These are phyloP conservation scores for Pyrrhosoma nymphula DNA, from an alignment of 2,888 invertebrate genomes.

Conservation along the genomic window DNA sequence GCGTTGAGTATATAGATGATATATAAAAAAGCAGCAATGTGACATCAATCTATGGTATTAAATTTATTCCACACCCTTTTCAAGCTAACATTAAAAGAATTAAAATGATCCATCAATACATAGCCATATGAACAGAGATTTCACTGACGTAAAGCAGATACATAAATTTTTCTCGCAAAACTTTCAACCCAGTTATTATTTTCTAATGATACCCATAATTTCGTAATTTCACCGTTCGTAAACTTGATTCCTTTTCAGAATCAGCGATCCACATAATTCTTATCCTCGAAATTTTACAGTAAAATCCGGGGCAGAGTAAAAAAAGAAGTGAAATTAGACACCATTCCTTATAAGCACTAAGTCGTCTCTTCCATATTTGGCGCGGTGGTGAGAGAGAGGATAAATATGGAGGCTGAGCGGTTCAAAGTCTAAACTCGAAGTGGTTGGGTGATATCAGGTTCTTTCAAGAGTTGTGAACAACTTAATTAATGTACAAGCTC, in stretches of 20 bases:
- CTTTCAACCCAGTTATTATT: not conserved
- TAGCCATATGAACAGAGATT: too few species aligned
- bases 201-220: not conserved
- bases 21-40: too few species aligned
- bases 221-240: not conserved
- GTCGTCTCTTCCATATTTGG: not conserved
- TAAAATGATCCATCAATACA: too few species aligned
- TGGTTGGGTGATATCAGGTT: not conserved
- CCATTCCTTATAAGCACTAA: not conserved
- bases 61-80: too few species aligned
- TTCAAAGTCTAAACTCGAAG: not conserved
- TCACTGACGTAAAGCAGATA: too few species aligned
- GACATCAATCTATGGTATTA: too few species aligned
- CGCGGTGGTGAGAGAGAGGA: not conserved
- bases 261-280: not conserved
- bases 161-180: too few species aligned
- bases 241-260: not conserved
- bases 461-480: not conserved
- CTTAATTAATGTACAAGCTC: slow-evolving; percentile 34
- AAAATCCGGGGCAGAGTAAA: not conserved
- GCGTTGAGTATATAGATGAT: too few species aligned
- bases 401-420: not conserved
- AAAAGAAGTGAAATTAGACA: not conserved
- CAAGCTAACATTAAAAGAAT: too few species aligned
- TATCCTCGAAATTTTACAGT: not conserved